phyloP scores from a whole-genome alignment of 2,113 vertebrate species.

The Egretta garzetta region DNA sequence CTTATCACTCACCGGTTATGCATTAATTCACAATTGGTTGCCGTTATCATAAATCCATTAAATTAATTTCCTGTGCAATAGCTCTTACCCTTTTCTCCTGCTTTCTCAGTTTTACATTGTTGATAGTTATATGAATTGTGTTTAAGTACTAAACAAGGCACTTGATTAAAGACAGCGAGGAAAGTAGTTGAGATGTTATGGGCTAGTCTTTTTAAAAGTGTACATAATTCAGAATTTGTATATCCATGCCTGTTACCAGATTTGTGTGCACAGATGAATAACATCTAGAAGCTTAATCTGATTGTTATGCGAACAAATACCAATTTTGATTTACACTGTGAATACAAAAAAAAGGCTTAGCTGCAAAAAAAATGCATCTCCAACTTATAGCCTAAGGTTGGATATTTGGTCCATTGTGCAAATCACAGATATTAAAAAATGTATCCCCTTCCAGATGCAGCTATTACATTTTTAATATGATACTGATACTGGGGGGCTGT shows the following conservation, averaged over 20 bases:
- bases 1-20: neutral
- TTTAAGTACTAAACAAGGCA: neutral
- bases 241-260: neutral
- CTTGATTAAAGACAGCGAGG: neutral
- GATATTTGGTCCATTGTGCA: neutral
- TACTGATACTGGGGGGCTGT: neutral
- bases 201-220: neutral
- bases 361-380: neutral
- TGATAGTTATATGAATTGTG: neutral
- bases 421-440: neutral
- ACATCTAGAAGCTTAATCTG: neutral
- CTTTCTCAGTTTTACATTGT: neutral
- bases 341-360: neutral
- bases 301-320: neutral
- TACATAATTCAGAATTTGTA: neutral
- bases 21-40: neutral
- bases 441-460: neutral
- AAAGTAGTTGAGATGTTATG: neutral
- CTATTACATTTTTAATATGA: neutral
- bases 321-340: neutral
- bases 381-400: neutral
- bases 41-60: neutral
- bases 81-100: neutral
- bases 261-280: neutral
- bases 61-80: neutral